Base-by-base conservation (phyloP, 2,113 vertebrate genomes). In the Alethe castanea region DNA sequence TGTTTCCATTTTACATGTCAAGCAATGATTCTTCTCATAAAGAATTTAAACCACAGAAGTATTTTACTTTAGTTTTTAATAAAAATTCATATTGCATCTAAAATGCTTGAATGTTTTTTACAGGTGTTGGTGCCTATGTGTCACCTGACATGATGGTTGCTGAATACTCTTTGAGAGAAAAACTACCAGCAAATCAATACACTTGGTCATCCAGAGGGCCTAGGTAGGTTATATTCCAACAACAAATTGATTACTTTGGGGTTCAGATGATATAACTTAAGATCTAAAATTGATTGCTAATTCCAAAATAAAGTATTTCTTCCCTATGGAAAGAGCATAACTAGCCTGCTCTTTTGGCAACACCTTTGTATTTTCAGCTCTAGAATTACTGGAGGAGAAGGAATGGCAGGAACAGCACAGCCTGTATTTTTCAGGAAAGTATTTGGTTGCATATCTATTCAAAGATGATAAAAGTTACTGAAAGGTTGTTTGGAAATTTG, bases 131-230 rank as follows among this genome's bases (percentile, higher is more conserved):
- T 77, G 99, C 99, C 3, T 99, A 99, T 5, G 99, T 99, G 45
- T 99, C 99, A 52, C 99, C 99, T 62, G 99, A 99, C 94, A 99
- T 99, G 99, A 99, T 99, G 99, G 98, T 99, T 88, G 99, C 99
- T 28, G 99, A 99, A 92, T 99, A 99, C 93, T 99, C 99, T 6
- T 98, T 99, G 84, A 98, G 99, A 96, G 99, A 99, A 97, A 99
- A 99, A 94, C 97, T 99, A 25, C 99, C 99, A 80, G 98, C 99
- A 35, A 99, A 99, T 95, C 99, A 99, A 87, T 99, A 99, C 70
- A 99, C 99, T 5, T 99, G 99, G 99, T 99, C 99, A 14, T 99
- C 99, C 8, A 98, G 99, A 94, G 99, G 99, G 3, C 99, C 99
- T 62, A 98, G 98, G 98, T 98, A 95, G 60, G 97, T 88, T 62